These are phyloP conservation scores for Australoheros facetus DNA, from an alignment of 2,797 vertebrate genomes.

Conservation along the genomic window DNA sequence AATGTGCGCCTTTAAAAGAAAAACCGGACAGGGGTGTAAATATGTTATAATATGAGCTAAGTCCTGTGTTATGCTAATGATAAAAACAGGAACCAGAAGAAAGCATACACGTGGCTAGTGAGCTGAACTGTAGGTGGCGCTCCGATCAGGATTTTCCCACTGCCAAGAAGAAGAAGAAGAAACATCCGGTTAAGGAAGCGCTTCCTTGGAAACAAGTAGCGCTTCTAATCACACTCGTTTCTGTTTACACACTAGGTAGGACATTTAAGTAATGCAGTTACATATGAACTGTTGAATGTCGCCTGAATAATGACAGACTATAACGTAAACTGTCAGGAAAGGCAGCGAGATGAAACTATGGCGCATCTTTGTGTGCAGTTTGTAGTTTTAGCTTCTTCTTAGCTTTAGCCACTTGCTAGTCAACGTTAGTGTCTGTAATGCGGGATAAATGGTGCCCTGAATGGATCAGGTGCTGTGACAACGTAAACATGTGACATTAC, in stretches of 20 bases:
- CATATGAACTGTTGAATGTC: neutral
- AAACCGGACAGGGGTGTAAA: too few relatives aligned
- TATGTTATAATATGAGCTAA: too few relatives aligned
- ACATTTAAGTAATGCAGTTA: neutral
- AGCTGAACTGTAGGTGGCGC: neutral
- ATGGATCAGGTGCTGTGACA: neutral
- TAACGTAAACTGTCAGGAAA: neutral
- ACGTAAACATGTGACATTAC: neutral
- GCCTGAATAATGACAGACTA: neutral
- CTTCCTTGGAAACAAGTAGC: constrained; percentile 13
- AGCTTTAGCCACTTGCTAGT: neutral
- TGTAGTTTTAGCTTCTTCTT: neutral
- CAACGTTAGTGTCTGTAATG: neutral
- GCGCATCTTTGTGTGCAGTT: neutral
- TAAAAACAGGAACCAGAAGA: too few relatives aligned
- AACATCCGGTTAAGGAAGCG: neutral
- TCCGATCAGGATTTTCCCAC: too few relatives aligned
- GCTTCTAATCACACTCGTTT: neutral
- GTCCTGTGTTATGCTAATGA: too few relatives aligned
- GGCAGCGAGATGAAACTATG: neutral
- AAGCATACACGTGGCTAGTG: neutral
- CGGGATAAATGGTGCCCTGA: neutral
- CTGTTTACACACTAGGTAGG: neutral
- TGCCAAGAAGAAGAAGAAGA: constrained; percentile 7
- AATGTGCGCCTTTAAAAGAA: too few relatives aligned